A percentile compares a stretch with the other conserved stretches of the same genome.
phyloP scores from a whole-genome alignment of 2,888 invertebrate species.

The Tipula helvola region DNA sequence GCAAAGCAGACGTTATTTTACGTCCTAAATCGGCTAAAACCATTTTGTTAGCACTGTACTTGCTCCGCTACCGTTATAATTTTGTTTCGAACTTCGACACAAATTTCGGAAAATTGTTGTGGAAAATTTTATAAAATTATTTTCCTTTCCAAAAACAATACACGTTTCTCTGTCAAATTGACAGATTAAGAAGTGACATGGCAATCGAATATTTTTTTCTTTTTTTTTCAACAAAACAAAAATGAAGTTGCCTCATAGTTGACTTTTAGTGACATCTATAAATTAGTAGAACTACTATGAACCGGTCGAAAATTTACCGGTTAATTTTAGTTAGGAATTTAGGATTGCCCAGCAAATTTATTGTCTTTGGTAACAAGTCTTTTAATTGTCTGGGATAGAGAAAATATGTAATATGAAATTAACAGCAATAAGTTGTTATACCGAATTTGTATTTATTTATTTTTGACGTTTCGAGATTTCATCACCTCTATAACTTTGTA shows the following conservation, averaged over 20 bases:
- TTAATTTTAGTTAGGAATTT: no score
- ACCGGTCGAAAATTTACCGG: no score
- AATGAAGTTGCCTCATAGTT: neutral
- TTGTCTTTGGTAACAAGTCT: no score
- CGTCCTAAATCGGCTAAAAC: constrained; percentile 99
- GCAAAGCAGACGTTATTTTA: constrained; percentile 96
- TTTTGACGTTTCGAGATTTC: no score
- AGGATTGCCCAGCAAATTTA: no score
- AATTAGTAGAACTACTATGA: neutral
- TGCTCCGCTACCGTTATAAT: neutral
- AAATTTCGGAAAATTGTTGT: neutral
- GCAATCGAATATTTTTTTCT: neutral
- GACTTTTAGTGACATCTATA: neutral
- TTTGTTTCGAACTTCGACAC: neutral
- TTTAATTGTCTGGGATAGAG: no score
- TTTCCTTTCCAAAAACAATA: neutral
- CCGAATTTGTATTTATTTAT: no score
- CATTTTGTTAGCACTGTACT: constrained; percentile 44
- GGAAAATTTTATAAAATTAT: neutral
- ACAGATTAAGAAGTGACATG: neutral
- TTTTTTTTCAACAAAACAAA: neutral
- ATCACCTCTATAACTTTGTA: no score
- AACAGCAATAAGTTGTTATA: no score
- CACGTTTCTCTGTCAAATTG: constrained; percentile 9
- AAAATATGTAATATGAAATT: no score